Evolutionary conservation across 2,797 vertebrate genomes (phyloP).

Genomic region (Ceyx erithaca): DNA sequence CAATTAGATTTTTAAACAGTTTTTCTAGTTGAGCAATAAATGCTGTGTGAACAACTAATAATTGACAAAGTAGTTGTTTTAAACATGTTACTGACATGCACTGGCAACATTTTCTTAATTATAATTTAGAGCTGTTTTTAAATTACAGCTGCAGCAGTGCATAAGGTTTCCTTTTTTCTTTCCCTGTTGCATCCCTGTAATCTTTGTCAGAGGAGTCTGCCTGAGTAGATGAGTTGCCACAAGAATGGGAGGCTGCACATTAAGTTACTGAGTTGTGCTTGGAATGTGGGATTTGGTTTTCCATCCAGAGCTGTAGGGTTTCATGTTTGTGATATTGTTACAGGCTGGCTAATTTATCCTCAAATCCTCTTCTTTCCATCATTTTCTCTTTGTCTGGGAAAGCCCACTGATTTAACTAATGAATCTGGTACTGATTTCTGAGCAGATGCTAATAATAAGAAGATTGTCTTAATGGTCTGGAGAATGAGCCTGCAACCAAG

Average conservation of each 20-base stretch:
- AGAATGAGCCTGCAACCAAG: conserved; percentile 19
- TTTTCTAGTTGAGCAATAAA: not conserved
- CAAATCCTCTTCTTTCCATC: not conserved
- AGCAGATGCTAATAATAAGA: conserved; percentile 62
- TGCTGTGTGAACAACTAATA: not conserved
- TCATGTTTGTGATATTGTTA: not conserved
- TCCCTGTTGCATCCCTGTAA: not conserved
- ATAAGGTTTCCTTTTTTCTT: not conserved
- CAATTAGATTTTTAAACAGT: not conserved
- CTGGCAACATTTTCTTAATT: not conserved
- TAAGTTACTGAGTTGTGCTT: not conserved
- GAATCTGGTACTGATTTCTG: conserved; percentile 50
- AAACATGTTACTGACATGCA: not conserved
- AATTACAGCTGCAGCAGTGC: not conserved
- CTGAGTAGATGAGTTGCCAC: not conserved
- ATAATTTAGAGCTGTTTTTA: not conserved
- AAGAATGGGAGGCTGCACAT: not conserved
- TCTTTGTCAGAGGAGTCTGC: not conserved
- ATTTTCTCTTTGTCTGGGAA: conserved; percentile 28
- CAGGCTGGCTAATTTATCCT: conserved; percentile 15
- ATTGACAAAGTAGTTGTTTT: not conserved
- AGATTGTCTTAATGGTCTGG: conserved; percentile 41
- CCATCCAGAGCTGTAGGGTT: not conserved
- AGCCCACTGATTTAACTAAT: conserved; percentile 42
- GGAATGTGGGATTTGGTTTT: not conserved